These are phyloP conservation scores for Troides oblongomaculatus DNA, from an alignment of 2,888 invertebrate species.

Conservation along the genomic window DNA sequence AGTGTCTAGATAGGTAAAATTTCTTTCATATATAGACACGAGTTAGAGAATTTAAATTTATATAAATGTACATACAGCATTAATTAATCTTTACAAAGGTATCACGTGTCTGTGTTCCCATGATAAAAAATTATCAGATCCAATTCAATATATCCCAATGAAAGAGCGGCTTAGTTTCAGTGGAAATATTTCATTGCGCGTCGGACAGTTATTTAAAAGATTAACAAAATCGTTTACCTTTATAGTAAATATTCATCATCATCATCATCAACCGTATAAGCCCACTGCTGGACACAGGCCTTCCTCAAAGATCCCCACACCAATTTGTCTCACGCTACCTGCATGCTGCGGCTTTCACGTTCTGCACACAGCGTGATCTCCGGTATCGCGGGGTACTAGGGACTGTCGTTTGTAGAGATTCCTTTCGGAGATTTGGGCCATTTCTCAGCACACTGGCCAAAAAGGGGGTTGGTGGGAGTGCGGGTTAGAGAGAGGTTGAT, in stretches of 20 bases:
- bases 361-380: neutral
- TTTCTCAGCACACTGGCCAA: too few species aligned
- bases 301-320: too few species aligned
- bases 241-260: neutral
- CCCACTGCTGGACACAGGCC: too few species aligned
- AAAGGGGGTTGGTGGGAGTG: too few species aligned
- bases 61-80: neutral
- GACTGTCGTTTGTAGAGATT: neutral
- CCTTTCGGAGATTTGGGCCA: too few species aligned
- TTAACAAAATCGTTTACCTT: neutral
- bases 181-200: neutral
- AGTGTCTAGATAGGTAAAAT: too few species aligned
- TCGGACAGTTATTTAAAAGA: neutral
- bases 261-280: neutral
- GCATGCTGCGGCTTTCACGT: neutral
- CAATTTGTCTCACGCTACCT: too few species aligned
- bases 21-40: neutral
- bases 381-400: neutral
- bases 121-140: neutral
- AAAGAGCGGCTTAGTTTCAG: neutral
- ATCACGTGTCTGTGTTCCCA: neutral
- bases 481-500: too few species aligned
- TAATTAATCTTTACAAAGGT: neutral
- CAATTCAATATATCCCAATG: neutral
- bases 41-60: neutral